Base-by-base conservation (phyloP, 2,797 vertebrate species). In the Danio choprae region DNA sequence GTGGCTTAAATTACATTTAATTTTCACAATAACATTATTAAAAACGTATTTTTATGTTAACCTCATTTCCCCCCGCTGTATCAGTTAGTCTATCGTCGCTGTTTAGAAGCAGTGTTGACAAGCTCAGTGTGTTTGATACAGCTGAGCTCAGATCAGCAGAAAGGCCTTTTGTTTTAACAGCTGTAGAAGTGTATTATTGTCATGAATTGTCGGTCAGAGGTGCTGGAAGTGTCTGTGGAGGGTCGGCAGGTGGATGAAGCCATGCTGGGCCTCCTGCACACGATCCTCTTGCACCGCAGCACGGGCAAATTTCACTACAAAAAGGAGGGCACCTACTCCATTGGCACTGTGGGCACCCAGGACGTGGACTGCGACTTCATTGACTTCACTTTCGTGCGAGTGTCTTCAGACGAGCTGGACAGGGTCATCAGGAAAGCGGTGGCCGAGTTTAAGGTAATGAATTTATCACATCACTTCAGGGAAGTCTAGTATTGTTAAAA, bases 221-320 rank as follows among this genome's bases (percentile, higher is more conserved):
- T 98, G 71, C 92, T 99, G 79, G 98, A 99, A 88, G 95, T 99
- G 76, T 97, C 97, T 0, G 95, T 99, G 87, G 97, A 99, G 91
- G 94, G 94, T 1, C 93, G 97, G 80, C 98, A 99, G 93, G 96
- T 99, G 73, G 97, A 99, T 80, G 98, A 99, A 81, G 95, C 98
- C 15, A 95, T 98, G 94, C 84, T 98, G 85, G 94, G 96, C 0
- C 83, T 99, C 85, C 87, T 99, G 51, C 97, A 99, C 92, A 98
- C 98, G 0, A 90, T 99, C 62, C 92, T 99, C 4, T 90, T 99
- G 81, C 97, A 99, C 84, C 95, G 98, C 82, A 99, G 97, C 93
- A 98, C 97, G 0, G 98, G 98, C 12, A 99, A 99, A 83, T 99
- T 99, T 86, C 97, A 99, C 90, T 99, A 99, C 91, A 99, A 99